phyloP scores from a whole-genome alignment of 2,797 vertebrate genomes.

The Squalus acanthias region DNA sequence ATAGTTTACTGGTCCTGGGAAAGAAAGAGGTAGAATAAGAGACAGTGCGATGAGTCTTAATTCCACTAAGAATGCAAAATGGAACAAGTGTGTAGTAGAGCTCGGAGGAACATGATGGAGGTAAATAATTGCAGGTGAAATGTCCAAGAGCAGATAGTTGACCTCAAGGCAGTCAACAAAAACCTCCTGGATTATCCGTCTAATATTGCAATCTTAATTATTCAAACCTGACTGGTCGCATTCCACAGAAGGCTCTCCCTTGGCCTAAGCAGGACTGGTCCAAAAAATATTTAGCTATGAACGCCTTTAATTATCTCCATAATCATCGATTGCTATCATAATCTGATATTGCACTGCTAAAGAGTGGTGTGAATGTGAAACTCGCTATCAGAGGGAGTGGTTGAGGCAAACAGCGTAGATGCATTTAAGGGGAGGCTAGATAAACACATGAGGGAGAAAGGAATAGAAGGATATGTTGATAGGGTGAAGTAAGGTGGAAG shows the following conservation, averaged over 20 bases:
- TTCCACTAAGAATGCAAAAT: neutral
- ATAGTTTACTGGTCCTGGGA: too few species aligned
- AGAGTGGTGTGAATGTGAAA: too few species aligned
- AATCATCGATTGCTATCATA: neutral
- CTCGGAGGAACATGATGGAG: neutral
- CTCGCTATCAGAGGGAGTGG: too few species aligned
- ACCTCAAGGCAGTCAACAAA: neutral
- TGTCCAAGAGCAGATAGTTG: neutral
- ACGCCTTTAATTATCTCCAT: neutral
- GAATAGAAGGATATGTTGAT: too few species aligned
- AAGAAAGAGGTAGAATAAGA: too few species aligned
- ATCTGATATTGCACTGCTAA: neutral
- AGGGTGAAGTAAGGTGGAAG: too few species aligned
- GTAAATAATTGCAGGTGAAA: too few species aligned
- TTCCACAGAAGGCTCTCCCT: neutral
- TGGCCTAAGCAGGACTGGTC: neutral
- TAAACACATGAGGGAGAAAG: too few species aligned
- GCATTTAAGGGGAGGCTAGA: too few species aligned
- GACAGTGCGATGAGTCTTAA: neutral
- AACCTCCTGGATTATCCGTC: neutral
- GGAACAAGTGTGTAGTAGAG: neutral
- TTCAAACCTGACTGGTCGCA: neutral
- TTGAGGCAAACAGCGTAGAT: too few species aligned
- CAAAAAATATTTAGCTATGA: neutral
- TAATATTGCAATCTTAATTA: neutral